Percentiles rank a stretch among this genome's conserved stretches.
Conservation (phyloP, 2,797 vertebrate genomes). For the Gambusia yucatana region DNA sequence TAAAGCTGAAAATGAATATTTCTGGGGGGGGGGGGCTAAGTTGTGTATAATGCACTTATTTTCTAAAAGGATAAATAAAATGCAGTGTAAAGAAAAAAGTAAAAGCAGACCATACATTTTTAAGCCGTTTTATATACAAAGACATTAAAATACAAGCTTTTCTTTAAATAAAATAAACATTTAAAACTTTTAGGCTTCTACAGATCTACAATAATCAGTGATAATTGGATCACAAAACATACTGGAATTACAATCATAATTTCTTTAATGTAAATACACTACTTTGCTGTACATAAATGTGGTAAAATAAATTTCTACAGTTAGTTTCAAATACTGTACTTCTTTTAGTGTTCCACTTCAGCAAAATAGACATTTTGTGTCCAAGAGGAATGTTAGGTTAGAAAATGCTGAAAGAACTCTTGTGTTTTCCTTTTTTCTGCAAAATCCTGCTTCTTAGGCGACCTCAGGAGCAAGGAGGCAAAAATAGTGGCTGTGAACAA, state of each 20-base stretch:
- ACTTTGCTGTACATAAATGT: conserved; percentile 57
- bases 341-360: conserved; percentile 70
- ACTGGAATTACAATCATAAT: conserved; percentile 48
- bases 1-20: not conserved
- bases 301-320: conserved; percentile 53
- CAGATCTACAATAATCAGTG: conserved; percentile 61
- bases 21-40: not conserved
- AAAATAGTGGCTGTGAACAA: conserved; percentile 85
- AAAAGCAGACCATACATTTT: conserved; percentile 29
- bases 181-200: conserved; percentile 65
- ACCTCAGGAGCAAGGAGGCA: conserved; percentile 87
- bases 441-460: conserved; percentile 80
- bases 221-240: conserved; percentile 58
- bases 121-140: conserved; percentile 59
- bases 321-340: conserved; percentile 77
- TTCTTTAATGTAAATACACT: conserved; percentile 53
- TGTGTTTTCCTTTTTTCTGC: conserved; percentile 90
- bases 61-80: not conserved
- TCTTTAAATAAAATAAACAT: conserved; percentile 79
- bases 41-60: not conserved
- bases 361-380: conserved; percentile 30
- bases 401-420: conserved; percentile 91
- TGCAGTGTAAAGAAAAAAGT: not conserved
- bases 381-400: conserved; percentile 71
- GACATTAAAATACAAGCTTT: conserved; percentile 67